Evolutionary conservation across 2,888 invertebrate genomes (phyloP).

Genomic region (Epistrophe grossulariae): DNA sequence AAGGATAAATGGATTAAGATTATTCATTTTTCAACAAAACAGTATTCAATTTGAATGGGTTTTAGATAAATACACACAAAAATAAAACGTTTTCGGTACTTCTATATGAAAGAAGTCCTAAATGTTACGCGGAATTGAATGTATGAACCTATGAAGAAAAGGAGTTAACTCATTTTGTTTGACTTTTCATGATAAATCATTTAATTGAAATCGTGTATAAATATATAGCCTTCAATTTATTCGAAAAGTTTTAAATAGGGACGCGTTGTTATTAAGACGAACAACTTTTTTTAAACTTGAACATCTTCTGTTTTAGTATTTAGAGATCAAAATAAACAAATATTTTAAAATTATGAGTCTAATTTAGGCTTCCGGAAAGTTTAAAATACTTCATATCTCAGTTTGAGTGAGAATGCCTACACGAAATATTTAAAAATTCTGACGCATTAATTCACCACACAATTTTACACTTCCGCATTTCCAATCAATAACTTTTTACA

Average conservation of each 20-base stretch:
- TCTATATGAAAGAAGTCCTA: neutral
- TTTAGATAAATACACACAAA: neutral
- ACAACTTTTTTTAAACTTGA: too few relatives aligned
- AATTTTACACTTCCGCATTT: neutral
- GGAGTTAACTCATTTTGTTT: neutral
- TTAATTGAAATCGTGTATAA: neutral
- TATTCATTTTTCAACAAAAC: conserved; percentile 14
- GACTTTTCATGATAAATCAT: neutral
- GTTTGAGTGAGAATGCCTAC: too few relatives aligned
- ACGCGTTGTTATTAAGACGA: too few relatives aligned
- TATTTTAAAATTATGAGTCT: too few relatives aligned
- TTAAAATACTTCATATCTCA: neutral
- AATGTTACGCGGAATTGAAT: neutral
- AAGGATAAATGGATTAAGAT: conserved; percentile 26
- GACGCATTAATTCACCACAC: neutral
- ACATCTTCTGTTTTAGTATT: too few relatives aligned
- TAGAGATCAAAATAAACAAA: too few relatives aligned
- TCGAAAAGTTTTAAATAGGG: too few relatives aligned
- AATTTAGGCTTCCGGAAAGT: too few relatives aligned
- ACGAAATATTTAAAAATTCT: neutral
- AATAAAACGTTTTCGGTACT: neutral
- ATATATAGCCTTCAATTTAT: too few relatives aligned
- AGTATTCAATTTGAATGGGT: neutral
- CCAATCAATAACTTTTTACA: neutral
- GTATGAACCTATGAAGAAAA: neutral